These are phyloP conservation scores for Choloepus hoffmanni DNA, from an alignment of 2,113 vertebrate genomes.

Conservation along the genomic window DNA sequence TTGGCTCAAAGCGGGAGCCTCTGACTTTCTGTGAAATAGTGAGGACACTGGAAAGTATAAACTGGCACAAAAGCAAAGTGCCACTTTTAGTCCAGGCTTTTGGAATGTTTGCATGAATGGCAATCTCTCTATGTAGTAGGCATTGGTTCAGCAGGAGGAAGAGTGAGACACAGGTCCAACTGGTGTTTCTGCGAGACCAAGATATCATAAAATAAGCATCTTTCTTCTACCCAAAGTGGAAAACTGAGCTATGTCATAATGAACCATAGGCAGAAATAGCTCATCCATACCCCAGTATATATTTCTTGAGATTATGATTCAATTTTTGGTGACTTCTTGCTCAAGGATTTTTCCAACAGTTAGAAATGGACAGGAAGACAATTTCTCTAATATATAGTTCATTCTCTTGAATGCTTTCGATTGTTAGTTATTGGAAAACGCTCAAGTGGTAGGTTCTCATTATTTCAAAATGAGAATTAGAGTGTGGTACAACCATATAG, in stretches of 20 bases:
- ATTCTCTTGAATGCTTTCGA: neutral
- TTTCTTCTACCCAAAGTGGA: neutral
- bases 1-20: neutral
- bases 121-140: neutral
- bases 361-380: neutral
- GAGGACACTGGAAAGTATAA: neutral
- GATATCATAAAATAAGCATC: neutral
- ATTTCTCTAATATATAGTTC: neutral
- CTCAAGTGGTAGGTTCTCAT: neutral
- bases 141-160: neutral
- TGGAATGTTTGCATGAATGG: neutral
- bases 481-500: neutral
- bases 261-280: neutral
- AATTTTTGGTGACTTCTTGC: conserved; percentile 2
- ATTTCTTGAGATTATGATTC: neutral
- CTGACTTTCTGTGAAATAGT: neutral
- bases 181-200: neutral
- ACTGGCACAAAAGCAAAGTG: neutral
- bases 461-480: conserved; percentile 59
- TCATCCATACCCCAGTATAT: neutral
- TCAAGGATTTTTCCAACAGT: neutral
- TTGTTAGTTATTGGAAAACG: conserved; percentile 15
- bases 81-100: neutral
- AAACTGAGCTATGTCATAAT: neutral
- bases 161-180: neutral